Evolutionary conservation across 2,888 invertebrate genomes (phyloP).

Genomic region (Camptogramma bilineatum): DNA sequence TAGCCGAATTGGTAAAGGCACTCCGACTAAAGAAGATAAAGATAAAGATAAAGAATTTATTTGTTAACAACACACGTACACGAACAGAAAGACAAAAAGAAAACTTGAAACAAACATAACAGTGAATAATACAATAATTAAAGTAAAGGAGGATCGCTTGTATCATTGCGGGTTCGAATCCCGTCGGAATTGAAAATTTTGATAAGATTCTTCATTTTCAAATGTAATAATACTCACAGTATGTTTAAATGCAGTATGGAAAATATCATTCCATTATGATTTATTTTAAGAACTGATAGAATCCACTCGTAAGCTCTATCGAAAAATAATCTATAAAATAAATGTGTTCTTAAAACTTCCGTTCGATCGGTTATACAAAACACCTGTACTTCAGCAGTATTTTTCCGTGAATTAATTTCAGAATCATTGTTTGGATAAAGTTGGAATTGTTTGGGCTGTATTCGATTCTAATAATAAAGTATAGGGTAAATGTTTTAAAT

Average conservation of each 20-base stretch:
- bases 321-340: neutral
- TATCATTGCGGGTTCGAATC: no score
- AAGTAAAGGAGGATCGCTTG: no score
- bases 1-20: no score
- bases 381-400: constrained; percentile 15
- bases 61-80: no score
- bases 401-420: constrained; percentile 1
- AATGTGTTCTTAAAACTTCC: neutral
- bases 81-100: no score
- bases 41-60: no score
- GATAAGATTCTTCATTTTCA: no score
- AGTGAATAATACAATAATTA: no score
- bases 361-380: constrained; percentile 12
- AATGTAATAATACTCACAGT: no score
- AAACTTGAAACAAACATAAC: no score
- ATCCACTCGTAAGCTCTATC: neutral
- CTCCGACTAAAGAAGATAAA: no score
- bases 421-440: neutral
- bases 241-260: neutral
- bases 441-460: neutral
- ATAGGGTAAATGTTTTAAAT: neutral
- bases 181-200: no score
- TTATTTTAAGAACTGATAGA: neutral
- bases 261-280: neutral
- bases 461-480: neutral